Conservation (phyloP, 2,888 invertebrate genomes). For the Andrena bicolor region DNA sequence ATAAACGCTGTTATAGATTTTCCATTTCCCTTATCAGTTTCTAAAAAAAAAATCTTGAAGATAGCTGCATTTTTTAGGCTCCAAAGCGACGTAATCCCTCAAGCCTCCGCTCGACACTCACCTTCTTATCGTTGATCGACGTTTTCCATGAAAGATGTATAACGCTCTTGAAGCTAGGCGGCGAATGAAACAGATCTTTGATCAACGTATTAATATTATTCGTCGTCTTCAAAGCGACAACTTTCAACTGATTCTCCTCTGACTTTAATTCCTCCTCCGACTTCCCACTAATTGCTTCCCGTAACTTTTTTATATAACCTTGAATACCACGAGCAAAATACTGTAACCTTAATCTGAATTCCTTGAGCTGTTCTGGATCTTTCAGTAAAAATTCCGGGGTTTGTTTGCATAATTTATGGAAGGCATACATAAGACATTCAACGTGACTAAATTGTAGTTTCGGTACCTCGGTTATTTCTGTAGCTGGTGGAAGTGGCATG, state of each 20-base stretch:
- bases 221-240: constrained; percentile 94
- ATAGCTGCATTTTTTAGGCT: too few species aligned
- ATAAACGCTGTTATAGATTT: too few species aligned
- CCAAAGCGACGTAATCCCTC: neutral
- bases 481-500: constrained; percentile 94
- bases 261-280: constrained; percentile 90
- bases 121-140: constrained; percentile 85
- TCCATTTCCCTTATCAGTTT: too few species aligned
- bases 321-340: constrained; percentile 97
- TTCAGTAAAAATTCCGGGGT: constrained; percentile 91
- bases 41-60: too few species aligned
- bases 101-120: constrained; percentile 72
- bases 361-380: constrained; percentile 92
- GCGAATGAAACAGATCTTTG: constrained; percentile 96
- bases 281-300: constrained; percentile 89
- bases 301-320: constrained; percentile 91
- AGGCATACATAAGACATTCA: constrained; percentile 93
- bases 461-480: constrained; percentile 89
- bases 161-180: constrained; percentile 95
- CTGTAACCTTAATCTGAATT: constrained; percentile 94
- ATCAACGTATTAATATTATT: constrained; percentile 97
- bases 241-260: constrained; percentile 92
- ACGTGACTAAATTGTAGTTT: constrained; percentile 96
- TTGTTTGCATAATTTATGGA: constrained; percentile 92
- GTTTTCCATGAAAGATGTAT: constrained; percentile 92